Conservation (phyloP, 2,113 vertebrate species). For the Podarcis muralis region DNA sequence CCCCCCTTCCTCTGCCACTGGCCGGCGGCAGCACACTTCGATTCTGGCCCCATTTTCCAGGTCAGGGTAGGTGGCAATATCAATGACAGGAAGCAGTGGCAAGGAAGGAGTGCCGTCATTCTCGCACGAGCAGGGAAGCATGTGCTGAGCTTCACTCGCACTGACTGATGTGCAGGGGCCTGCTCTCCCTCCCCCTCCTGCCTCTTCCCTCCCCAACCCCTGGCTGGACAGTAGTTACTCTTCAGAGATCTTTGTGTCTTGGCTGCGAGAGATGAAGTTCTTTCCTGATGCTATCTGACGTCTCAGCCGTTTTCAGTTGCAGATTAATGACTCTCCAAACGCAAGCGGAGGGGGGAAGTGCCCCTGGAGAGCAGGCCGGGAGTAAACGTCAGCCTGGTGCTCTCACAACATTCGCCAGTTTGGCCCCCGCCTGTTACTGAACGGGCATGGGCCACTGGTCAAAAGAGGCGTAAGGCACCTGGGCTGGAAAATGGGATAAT, state of each 20-base stretch:
- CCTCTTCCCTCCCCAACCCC: background rate
- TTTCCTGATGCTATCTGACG: conserved; percentile 31
- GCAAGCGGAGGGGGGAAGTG: conserved; percentile 21
- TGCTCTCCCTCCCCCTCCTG: background rate
- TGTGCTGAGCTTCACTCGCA: background rate
- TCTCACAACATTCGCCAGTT: background rate
- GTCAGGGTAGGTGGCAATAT: background rate
- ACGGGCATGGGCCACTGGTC: background rate
- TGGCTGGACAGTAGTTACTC: conserved; percentile 17
- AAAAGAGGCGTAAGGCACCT: background rate
- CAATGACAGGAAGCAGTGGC: background rate
- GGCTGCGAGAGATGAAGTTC: conserved; percentile 11
- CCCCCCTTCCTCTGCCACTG: too few species aligned
- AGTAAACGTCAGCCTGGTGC: background rate
- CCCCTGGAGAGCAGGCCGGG: conserved; percentile 6
- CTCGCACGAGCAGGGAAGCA: background rate
- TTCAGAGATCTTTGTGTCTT: conserved; percentile 10
- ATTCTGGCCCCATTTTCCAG: background rate
- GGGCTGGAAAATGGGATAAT: background rate
- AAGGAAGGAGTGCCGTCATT: background rate
- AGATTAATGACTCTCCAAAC: conserved; percentile 33
- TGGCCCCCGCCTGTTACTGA: background rate
- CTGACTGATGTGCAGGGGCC: background rate
- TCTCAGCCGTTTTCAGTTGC: conserved; percentile 2
- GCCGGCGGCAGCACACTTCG: too few species aligned